These are phyloP conservation scores for Bemisia tabaci DNA, from an alignment of 1,140 invertebrate genomes.

Conservation along the genomic window DNA sequence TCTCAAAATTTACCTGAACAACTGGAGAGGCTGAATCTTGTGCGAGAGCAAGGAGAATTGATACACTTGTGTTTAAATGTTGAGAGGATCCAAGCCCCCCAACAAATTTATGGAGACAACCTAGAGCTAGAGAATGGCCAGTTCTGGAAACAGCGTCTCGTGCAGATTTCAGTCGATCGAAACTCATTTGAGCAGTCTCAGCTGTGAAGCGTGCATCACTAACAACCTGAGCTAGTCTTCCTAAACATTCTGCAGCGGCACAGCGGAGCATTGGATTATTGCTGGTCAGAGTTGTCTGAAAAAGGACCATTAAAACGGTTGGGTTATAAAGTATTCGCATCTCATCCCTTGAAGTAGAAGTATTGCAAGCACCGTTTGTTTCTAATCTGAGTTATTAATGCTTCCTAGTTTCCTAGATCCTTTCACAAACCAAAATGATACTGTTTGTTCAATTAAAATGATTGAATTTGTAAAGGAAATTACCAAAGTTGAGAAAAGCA, in stretches of 20 bases:
- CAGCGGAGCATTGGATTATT: constrained; percentile 75
- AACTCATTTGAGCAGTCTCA: constrained; percentile 78
- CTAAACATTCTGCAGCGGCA: constrained; percentile 72
- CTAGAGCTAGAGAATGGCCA: constrained; percentile 84
- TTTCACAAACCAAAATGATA: no score
- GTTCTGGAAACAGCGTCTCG: constrained; percentile 78
- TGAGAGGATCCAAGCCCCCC: constrained; percentile 84
- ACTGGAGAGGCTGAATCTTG: constrained; percentile 82
- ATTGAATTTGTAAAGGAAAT: no score
- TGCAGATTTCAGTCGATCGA: constrained; percentile 75
- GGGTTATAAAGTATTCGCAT: neutral
- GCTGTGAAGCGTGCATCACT: constrained; percentile 75
- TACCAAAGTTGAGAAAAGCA: no score
- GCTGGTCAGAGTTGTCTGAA: constrained; percentile 60
- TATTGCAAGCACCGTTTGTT: no score
- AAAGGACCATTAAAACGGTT: constrained; percentile 6
- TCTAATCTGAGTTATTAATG: no score
- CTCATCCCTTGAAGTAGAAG: no score
- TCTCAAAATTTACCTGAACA: constrained; percentile 67
- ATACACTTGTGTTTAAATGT: constrained; percentile 84
- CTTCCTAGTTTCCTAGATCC: no score
- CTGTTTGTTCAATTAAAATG: no score
- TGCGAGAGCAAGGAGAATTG: constrained; percentile 82
- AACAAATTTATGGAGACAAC: constrained; percentile 79
- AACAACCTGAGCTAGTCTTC: constrained; percentile 77